phyloP scores from a whole-genome alignment of 2,888 invertebrate species.

The Conchocele bisecta region DNA sequence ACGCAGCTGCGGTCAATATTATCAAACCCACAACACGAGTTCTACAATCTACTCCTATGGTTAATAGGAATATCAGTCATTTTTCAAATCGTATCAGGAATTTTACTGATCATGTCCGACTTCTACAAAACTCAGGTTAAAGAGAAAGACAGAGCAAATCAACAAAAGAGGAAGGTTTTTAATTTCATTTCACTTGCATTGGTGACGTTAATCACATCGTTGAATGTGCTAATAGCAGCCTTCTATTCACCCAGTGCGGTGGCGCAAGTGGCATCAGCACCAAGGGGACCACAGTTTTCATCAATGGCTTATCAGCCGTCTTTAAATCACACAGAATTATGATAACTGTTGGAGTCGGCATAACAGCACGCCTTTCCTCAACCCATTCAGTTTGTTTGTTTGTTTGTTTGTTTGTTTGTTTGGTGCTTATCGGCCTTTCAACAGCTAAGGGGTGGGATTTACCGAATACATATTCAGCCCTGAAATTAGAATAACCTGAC shows the following conservation, averaged over 20 bases:
- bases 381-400: too few relatives aligned
- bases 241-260: slow-evolving; percentile 36
- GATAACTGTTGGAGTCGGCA: too few relatives aligned
- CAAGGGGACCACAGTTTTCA: background rate
- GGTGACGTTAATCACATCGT: slow-evolving; percentile 48
- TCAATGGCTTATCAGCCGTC: background rate
- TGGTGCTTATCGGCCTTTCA: too few relatives aligned
- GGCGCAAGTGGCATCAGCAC: background rate
- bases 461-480: too few relatives aligned
- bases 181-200: slow-evolving; percentile 50
- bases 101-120: slow-evolving; percentile 51
- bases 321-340: slow-evolving; percentile 1
- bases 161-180: slow-evolving; percentile 38
- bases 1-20: slow-evolving; percentile 54
- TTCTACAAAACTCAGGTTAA: slow-evolving; percentile 51
- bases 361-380: too few relatives aligned
- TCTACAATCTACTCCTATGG: slow-evolving; percentile 42
- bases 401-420: too few relatives aligned
- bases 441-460: too few relatives aligned
- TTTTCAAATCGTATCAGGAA: slow-evolving; percentile 47
- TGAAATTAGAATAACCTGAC: too few relatives aligned
- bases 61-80: slow-evolving; percentile 45
- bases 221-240: slow-evolving; percentile 55
- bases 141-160: slow-evolving; percentile 40
- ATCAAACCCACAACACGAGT: slow-evolving; percentile 46